Base-by-base conservation (phyloP, 37 sponge, comb jelly and placozoan genomes). In the Cliona cf. orientalis region DNA sequence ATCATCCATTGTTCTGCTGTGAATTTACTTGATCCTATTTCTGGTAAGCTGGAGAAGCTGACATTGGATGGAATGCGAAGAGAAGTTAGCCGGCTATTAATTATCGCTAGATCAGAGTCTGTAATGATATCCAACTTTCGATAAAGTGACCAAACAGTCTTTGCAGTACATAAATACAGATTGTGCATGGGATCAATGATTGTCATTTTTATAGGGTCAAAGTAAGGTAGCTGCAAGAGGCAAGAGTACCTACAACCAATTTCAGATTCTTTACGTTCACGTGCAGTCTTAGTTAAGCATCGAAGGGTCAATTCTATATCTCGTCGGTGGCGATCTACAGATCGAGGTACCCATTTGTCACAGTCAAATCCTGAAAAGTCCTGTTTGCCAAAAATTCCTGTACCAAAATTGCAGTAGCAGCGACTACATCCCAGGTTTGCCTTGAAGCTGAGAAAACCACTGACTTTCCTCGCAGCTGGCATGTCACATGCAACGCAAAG, bases 1-100 rank as follows among this genome's bases (percentile, higher is more conserved):
- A 58, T 69, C 56, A 46, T 83, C 36, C 35, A 73, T 49, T 83
- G 84, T 22, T 83, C 84, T 38, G 75, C 84, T 57, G 84, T 83
- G 43, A 83, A 83, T 44, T 41, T 59, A 66, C 60, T 69, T 6
- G 40, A 17, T 37, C 29, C 23, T 62, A 7, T 7, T 23, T 25
- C 26, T 25, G 26, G 19, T 62, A 25, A 25, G 23, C 23, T 7
- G 7, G 23, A 7, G 29, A 62, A 25, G 12, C 64, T 11, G 6
- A 11, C 64, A 7, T 25, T n/a, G 7, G 64, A n/a, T 62, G 25
- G 64, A 23, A 62, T n/a, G 29, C 6, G 7, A 14, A 19, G 7
- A n/a, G 19, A 11, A 14, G 12, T 62, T 23, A 7, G 7, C 23
- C 29, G 23, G 26, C 29, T 62, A 23, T 62, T 23, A n/a, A 62